A percentile compares a stretch with the other conserved stretches of the same genome.
Evolutionary conservation across 2,888 invertebrate species (phyloP).

Genomic region (Polyploca ridens): DNA sequence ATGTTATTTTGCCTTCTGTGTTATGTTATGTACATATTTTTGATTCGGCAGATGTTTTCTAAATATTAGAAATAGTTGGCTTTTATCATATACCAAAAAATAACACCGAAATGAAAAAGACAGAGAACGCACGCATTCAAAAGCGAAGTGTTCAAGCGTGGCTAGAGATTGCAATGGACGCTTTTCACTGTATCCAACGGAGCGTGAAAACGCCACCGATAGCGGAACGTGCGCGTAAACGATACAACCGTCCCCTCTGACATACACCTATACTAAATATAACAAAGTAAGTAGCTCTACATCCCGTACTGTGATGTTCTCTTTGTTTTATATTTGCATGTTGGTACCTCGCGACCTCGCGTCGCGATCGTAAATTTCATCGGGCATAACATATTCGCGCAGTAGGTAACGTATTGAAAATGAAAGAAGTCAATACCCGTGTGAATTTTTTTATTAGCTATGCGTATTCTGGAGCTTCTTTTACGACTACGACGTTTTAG

Average conservation of each 20-base stretch:
- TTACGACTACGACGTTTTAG: not conserved
- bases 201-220: conserved; percentile 61
- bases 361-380: conserved; percentile 42
- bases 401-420: conserved; percentile 38
- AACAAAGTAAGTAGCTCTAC: conserved; percentile 4
- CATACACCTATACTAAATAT: not conserved
- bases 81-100: not conserved
- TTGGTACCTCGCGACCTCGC: conserved; percentile 34
- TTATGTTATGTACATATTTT: too few relatives aligned
- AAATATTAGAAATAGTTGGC: not conserved
- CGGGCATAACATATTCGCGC: conserved; percentile 36
- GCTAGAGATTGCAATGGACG: conserved; percentile 63
- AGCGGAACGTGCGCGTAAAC: conserved; percentile 28
- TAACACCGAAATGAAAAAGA: conserved; percentile 24
- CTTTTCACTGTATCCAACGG: conserved; percentile 63
- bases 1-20: too few relatives aligned
- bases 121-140: conserved; percentile 35
- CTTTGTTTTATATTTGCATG: conserved; percentile 29
- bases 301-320: not conserved
- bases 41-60: too few relatives aligned
- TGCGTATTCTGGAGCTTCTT: not conserved
- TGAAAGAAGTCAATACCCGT: conserved; percentile 32
- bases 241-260: conserved; percentile 14
- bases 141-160: conserved; percentile 66
- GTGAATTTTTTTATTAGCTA: not conserved